Conservation (phyloP, 2,113 vertebrate species). For the Psilopogon haemacephalus region DNA sequence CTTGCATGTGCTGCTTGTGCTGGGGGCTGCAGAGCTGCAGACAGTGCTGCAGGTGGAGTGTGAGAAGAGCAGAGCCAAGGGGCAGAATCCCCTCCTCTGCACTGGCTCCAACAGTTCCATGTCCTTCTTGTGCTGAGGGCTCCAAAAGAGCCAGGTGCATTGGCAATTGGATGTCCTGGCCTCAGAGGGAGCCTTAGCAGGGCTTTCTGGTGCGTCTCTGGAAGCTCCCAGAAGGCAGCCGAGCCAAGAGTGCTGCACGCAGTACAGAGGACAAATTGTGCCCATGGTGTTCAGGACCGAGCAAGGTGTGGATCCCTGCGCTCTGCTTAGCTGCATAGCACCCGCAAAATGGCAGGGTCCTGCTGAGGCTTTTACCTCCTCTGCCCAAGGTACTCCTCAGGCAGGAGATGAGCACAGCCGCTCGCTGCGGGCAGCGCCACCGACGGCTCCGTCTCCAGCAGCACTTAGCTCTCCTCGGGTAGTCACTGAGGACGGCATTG, state of each 20-base stretch:
- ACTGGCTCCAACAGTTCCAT: too few relatives aligned
- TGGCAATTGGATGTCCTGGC: background rate
- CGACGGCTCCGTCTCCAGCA: background rate
- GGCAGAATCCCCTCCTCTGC: too few relatives aligned
- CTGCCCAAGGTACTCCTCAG: fast-evolving
- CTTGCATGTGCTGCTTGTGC: too few relatives aligned
- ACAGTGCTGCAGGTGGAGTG: too few relatives aligned
- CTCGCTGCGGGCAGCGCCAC: background rate
- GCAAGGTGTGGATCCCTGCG: background rate
- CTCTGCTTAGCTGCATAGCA: background rate
- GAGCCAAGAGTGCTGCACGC: background rate
- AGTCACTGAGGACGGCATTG: fast-evolving
- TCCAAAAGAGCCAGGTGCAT: background rate
- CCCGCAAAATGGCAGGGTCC: background rate
- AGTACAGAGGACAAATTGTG: background rate
- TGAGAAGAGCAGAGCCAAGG: too few relatives aligned
- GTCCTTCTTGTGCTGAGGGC: too few relatives aligned
- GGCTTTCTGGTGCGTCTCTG: background rate
- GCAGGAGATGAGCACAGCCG: fast-evolving
- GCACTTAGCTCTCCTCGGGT: background rate
- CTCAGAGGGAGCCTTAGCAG: background rate
- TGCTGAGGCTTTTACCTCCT: background rate
- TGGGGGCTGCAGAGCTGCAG: too few relatives aligned
- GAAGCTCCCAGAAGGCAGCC: background rate
- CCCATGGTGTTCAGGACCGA: background rate